A percentile compares a stretch with the other conserved stretches of the same genome.
Conservation (phyloP, 2,113 vertebrate species). For the Ondatra zibethicus region DNA sequence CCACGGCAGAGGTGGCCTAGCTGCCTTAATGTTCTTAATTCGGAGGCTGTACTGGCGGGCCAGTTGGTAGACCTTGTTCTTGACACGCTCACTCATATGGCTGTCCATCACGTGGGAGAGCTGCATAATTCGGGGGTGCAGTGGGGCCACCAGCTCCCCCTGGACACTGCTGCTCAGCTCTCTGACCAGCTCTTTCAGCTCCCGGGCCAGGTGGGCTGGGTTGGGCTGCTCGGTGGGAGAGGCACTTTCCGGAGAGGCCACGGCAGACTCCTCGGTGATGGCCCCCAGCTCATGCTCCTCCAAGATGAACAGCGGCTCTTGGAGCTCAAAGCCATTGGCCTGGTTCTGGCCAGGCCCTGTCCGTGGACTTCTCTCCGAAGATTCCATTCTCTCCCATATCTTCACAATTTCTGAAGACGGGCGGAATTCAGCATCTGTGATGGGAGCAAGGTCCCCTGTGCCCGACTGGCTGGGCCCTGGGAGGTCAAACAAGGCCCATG, state of each 20-base stretch:
- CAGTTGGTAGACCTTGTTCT: slow-evolving; percentile 95
- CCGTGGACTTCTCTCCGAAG: slow-evolving; percentile 56
- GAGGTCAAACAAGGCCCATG: slow-evolving; percentile 89
- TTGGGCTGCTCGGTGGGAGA: slow-evolving; percentile 50
- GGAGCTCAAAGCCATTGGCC: slow-evolving; percentile 76
- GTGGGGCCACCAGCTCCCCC: slow-evolving; percentile 75
- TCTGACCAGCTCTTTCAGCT: slow-evolving; percentile 65
- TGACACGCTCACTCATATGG: slow-evolving; percentile 84
- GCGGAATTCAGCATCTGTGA: slow-evolving; percentile 87
- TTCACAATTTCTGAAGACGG: slow-evolving; percentile 88
- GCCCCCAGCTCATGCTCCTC: slow-evolving; percentile 87
- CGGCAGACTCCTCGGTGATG: slow-evolving; percentile 79
- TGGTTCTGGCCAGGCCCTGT: slow-evolving; percentile 57
- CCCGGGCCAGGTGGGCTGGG: slow-evolving; percentile 60
- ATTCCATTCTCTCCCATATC: slow-evolving; percentile 91
- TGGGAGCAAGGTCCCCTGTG: slow-evolving; percentile 21
- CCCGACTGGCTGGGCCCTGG: slow-evolving; percentile 81
- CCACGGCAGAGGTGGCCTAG: slow-evolving; percentile 39
- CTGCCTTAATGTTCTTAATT: slow-evolving; percentile 90
- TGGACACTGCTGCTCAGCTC: slow-evolving; percentile 58
- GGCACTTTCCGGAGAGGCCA: slow-evolving; percentile 70
- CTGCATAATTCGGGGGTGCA: slow-evolving; percentile 84
- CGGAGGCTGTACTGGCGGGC: slow-evolving; percentile 97
- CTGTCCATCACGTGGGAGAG: slow-evolving; percentile 85
- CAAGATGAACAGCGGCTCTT: slow-evolving; percentile 85